phyloP scores from a whole-genome alignment of 2,797 vertebrate genomes.

The Bovichtus variegatus region DNA sequence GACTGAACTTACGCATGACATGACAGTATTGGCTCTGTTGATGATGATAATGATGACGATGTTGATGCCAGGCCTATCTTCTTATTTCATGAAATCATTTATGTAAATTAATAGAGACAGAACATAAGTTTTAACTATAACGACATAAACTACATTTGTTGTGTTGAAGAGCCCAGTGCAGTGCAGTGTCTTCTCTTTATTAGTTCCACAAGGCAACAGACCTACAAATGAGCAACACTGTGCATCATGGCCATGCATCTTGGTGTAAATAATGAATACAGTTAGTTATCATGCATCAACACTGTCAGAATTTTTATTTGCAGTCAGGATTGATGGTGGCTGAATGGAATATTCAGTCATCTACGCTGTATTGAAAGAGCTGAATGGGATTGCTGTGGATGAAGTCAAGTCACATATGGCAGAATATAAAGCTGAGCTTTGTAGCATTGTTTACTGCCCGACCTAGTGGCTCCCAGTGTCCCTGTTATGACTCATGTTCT shows the following conservation, averaged over 20 bases:
- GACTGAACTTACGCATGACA: not conserved
- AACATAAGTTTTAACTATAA: not conserved
- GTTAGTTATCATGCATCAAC: not conserved
- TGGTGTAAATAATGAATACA: not conserved
- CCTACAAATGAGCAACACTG: not conserved
- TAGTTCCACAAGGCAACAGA: not conserved
- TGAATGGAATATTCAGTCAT: constrained; percentile 22
- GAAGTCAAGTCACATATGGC: not conserved
- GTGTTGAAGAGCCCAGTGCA: not conserved
- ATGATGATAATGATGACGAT: too few relatives aligned
- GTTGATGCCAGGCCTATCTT: not conserved
- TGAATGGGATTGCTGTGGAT: not conserved
- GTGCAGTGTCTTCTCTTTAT: not conserved
- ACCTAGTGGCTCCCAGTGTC: not conserved
- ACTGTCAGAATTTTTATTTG: not conserved
- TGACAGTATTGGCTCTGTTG: not conserved
- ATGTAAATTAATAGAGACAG: not conserved
- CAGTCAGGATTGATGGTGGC: constrained; percentile 1
- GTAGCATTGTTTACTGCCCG: not conserved
- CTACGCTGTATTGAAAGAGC: constrained; percentile 6
- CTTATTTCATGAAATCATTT: not conserved
- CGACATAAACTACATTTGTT: not conserved
- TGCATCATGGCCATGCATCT: not conserved
- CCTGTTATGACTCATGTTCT: not conserved
- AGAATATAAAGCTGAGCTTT: constrained; percentile 8